Conservation (phyloP, 1,140 invertebrate genomes). For the Agrypnia vestita region DNA sequence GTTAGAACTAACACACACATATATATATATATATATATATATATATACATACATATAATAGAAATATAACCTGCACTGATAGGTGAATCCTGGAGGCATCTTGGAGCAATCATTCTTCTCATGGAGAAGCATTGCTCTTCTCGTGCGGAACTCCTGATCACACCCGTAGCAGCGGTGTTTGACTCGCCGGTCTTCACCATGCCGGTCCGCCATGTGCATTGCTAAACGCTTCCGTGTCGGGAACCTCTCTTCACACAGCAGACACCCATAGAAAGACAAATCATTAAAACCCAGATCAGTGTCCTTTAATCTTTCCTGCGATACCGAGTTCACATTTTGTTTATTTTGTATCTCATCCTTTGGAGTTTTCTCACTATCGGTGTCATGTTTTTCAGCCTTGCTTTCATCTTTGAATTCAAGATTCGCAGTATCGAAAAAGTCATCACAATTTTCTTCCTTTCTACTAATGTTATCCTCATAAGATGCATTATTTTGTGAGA, state of each 20-base stretch:
- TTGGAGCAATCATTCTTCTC: constrained; percentile 2
- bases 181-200: neutral
- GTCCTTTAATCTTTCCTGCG: neutral
- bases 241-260: neutral
- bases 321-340: neutral
- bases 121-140: neutral
- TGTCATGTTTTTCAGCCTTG: neutral
- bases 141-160: neutral
- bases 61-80: neutral
- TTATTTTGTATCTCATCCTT: neutral
- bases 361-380: neutral
- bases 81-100: neutral
- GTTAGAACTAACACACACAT: no score
- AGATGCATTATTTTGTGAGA: neutral
- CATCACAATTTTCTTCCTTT: neutral
- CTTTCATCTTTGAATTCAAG: neutral
- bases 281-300: neutral
- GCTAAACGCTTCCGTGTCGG: neutral
- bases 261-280: neutral
- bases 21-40: no score
- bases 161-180: constrained; percentile 1
- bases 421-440: neutral
- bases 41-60: no score
- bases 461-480: neutral
- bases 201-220: constrained; percentile 3